Percentiles rank a stretch among this genome's conserved stretches.
Evolutionary conservation across 2,888 invertebrate genomes (phyloP).

Genomic region (Cyclophora albipunctata): DNA sequence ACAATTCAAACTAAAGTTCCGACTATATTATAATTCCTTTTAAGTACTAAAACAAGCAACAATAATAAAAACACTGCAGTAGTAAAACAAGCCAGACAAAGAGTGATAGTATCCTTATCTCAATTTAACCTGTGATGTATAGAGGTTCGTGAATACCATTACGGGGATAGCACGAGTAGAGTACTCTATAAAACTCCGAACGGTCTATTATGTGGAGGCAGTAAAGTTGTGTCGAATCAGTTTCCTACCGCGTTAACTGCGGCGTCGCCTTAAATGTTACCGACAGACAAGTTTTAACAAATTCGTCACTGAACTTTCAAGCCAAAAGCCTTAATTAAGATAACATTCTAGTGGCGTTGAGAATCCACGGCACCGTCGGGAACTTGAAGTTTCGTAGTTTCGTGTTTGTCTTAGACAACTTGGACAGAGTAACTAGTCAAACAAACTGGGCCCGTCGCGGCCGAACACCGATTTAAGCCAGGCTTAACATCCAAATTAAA

Average conservation of each 20-base stretch:
- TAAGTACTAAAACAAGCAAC: too few species aligned
- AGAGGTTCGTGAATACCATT: too few species aligned
- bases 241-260: neutral
- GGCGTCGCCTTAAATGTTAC: conserved; percentile 18
- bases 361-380: conserved; percentile 31
- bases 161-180: too few species aligned
- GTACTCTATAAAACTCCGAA: too few species aligned
- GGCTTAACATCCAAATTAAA: conserved; percentile 53
- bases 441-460: conserved; percentile 39
- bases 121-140: too few species aligned
- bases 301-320: conserved; percentile 45
- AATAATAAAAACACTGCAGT: too few species aligned
- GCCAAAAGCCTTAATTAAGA: conserved; percentile 56
- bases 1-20: neutral
- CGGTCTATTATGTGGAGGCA: too few species aligned
- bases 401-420: conserved; percentile 63
- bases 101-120: too few species aligned
- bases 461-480: conserved; percentile 33
- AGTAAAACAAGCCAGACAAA: too few species aligned
- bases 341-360: conserved; percentile 42
- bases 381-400: conserved; percentile 54
- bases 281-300: conserved; percentile 43
- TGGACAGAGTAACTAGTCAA: conserved; percentile 62
- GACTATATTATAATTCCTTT: too few species aligned
- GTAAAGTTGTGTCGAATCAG: too few species aligned